phyloP scores from a whole-genome alignment of 2,888 invertebrate species.

The Euspilapteryx auroguttella region DNA sequence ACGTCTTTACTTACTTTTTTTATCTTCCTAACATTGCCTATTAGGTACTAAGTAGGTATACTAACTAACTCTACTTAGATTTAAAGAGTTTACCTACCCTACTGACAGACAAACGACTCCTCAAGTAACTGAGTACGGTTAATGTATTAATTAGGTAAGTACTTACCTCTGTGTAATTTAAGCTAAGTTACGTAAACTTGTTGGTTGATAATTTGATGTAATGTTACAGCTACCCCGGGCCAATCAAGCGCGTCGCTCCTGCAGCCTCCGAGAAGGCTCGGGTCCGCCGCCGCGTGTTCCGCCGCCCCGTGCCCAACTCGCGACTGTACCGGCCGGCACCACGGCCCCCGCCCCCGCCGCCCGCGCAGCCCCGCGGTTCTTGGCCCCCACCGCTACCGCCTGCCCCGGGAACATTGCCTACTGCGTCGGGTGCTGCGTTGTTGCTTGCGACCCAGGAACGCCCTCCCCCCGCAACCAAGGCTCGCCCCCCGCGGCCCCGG shows the following conservation, averaged over 20 bases:
- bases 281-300: constrained; percentile 15
- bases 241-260: constrained; percentile 7
- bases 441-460: constrained; percentile 1
- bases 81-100: no score
- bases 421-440: constrained; percentile 2
- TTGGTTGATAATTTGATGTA: no score
- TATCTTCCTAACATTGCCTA: no score
- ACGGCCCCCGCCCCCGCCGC: constrained; percentile 10
- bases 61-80: no score
- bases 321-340: constrained; percentile 32
- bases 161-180: no score
- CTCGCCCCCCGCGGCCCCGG: constrained; percentile 5
- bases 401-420: constrained; percentile 9
- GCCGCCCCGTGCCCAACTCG: constrained; percentile 26
- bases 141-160: no score
- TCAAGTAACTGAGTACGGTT: no score
- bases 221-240: no score
- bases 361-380: constrained; percentile 4
- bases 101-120: no score
- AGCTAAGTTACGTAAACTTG: no score
- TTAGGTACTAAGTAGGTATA: no score
- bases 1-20: no score
- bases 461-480: not conserved
- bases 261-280: constrained; percentile 2
- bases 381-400: constrained; percentile 3